Percentiles rank a stretch among this genome's conserved stretches.
Conservation (phyloP, 2,113 vertebrate genomes). For the Psilopogon haemacephalus region DNA sequence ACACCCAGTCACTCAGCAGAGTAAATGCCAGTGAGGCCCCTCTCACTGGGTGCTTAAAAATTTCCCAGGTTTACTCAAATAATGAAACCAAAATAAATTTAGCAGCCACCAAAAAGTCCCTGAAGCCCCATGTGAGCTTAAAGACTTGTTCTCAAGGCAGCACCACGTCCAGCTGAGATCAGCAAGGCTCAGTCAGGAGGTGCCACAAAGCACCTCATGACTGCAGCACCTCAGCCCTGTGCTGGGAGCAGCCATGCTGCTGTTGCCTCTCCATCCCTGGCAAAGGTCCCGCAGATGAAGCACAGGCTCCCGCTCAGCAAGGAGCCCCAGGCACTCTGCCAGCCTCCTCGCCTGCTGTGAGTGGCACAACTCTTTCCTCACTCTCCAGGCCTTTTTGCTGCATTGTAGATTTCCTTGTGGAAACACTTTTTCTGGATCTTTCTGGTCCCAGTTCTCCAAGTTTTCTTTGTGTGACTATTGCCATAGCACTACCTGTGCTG, state of each 20-base stretch:
- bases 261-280: background rate
- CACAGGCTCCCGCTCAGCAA: background rate
- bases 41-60: slow-evolving; percentile 38
- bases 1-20: background rate
- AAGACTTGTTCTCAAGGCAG: background rate
- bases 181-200: background rate
- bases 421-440: background rate
- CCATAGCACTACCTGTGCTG: background rate
- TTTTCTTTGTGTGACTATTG: background rate
- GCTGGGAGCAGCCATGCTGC: background rate
- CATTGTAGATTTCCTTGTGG: background rate
- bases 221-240: background rate
- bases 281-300: background rate
- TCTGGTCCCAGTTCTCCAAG: background rate
- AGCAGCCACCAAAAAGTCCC: slow-evolving; percentile 73
- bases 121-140: background rate
- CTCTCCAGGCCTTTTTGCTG: background rate
- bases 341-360: background rate
- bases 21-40: background rate
- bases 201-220: background rate
- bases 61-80: slow-evolving; percentile 74
- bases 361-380: background rate
- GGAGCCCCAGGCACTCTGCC: background rate
- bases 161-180: background rate
- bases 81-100: slow-evolving; percentile 60